phyloP scores from a whole-genome alignment of 1,140 invertebrate species.

The Ceratina australensis region DNA sequence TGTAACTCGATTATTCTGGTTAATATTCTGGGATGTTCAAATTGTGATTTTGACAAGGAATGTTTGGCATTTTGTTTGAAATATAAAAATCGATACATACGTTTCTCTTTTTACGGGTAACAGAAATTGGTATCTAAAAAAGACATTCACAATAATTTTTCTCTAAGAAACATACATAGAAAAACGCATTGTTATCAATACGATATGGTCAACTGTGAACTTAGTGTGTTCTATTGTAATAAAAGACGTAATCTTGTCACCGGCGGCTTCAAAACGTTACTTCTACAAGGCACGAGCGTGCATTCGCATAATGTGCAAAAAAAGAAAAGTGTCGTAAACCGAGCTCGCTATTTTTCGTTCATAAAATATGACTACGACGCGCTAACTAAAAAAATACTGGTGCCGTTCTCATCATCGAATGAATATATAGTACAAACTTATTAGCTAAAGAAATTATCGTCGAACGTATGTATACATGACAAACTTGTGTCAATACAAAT shows the following conservation, averaged over 20 bases:
- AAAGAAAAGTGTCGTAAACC: slow-evolving; percentile 1
- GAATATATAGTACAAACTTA: background rate
- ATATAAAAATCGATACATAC: background rate
- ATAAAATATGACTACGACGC: background rate
- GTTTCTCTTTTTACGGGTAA: background rate
- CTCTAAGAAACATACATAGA: background rate
- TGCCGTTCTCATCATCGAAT: slow-evolving; percentile 18
- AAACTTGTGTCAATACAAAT: background rate
- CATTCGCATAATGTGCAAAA: background rate
- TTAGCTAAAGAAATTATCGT: background rate
- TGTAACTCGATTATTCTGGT: background rate
- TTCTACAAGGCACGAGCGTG: background rate
- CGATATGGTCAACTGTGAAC: background rate
- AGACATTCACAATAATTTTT: too few relatives aligned
- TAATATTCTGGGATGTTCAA: background rate
- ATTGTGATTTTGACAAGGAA: slow-evolving; percentile 13
- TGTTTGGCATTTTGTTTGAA: slow-evolving; percentile 6
- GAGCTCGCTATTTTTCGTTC: background rate
- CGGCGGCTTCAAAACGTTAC: background rate
- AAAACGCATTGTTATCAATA: background rate
- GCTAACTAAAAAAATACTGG: slow-evolving; percentile 41
- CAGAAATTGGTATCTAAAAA: too few relatives aligned
- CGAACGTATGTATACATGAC: background rate
- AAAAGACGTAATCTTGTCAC: background rate
- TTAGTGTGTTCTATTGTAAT: background rate